Evolutionary conservation across 2,113 vertebrate species (phyloP).

Genomic region (Miniopterus natalensis): DNA sequence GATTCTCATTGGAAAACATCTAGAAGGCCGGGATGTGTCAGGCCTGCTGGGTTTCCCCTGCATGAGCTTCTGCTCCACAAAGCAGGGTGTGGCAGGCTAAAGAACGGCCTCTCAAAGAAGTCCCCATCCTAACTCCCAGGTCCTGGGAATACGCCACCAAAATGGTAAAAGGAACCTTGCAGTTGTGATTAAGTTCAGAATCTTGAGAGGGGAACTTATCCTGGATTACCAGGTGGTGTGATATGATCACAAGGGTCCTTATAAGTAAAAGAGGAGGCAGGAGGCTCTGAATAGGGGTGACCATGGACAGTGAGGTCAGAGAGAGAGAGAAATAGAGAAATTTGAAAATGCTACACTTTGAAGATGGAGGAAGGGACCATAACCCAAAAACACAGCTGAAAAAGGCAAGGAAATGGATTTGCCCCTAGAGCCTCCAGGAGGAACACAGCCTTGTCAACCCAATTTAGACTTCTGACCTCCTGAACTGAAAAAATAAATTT

Average conservation of each 20-base stretch:
- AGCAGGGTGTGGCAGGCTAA: not conserved
- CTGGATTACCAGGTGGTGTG: not conserved
- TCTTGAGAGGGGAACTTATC: not conserved
- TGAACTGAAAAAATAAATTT: not conserved
- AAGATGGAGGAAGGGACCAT: not conserved
- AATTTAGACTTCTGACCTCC: slow-evolving; percentile 27
- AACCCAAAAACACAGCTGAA: not conserved
- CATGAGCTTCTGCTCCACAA: not conserved
- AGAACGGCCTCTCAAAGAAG: not conserved
- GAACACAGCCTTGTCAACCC: not conserved
- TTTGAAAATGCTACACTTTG: not conserved
- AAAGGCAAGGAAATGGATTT: slow-evolving; percentile 34
- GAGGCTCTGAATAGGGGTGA: not conserved
- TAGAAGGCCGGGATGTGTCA: not conserved
- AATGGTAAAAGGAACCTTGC: not conserved
- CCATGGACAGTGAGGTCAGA: not conserved
- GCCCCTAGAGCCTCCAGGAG: not conserved
- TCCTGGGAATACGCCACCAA: not conserved
- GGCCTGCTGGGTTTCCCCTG: not conserved
- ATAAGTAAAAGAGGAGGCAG: not conserved
- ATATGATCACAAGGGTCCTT: not conserved
- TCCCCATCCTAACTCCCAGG: not conserved
- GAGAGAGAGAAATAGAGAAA: not conserved
- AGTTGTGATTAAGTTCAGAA: not conserved
- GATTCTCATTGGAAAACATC: not conserved